Base-by-base conservation (phyloP, 2,113 vertebrate species). In the Daphoenositta chrysoptera region DNA sequence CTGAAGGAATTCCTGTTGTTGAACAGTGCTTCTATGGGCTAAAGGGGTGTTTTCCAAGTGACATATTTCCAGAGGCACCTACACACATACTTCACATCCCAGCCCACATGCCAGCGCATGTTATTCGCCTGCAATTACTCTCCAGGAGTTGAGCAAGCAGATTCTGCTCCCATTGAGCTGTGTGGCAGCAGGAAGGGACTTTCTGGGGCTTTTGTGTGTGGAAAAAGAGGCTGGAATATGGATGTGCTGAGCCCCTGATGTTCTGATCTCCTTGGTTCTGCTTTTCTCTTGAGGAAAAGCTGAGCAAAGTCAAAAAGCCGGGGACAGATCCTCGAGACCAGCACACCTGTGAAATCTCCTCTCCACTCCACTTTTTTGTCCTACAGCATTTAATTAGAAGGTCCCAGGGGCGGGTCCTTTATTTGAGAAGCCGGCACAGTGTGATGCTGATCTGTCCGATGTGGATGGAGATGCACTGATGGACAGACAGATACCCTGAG, bases 21-120 rank as follows among this genome's bases (percentile, higher is more conserved):
- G 84, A 91, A 19, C 77, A 27, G 89, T 3, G 61, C 61, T 95
- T 57, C 91, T 89, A 83, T 82, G 94, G 89, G 83, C 87, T 60
- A 4, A 31, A 68, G 91, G 93, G 91, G 87, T 87, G 84, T 94
- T 95, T 95, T 89, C 91, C 44, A 51, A 84, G 95, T 37, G 94
- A 87, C 95, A 76, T 14, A 23, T 79, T 93, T 95, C 93, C 94
- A 94, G 91, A 96, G 91, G 94, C 93, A 95, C 87, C 94, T 94
- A 35, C 89, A 84, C 77, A 28, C 91, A 72, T 91, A 91, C 56
- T 71, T 82, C 35, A 31, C 31, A 33, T 91, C 91, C 89, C 95
- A 89, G 6, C 81, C 91, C 93, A 40, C 91, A 65, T 89, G 96
- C 94, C 95, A 69, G 95, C 30, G 35, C 93, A 70, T 8, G 93